Base-by-base conservation (phyloP, 2,888 invertebrate genomes). In the Resseliella maxima region DNA sequence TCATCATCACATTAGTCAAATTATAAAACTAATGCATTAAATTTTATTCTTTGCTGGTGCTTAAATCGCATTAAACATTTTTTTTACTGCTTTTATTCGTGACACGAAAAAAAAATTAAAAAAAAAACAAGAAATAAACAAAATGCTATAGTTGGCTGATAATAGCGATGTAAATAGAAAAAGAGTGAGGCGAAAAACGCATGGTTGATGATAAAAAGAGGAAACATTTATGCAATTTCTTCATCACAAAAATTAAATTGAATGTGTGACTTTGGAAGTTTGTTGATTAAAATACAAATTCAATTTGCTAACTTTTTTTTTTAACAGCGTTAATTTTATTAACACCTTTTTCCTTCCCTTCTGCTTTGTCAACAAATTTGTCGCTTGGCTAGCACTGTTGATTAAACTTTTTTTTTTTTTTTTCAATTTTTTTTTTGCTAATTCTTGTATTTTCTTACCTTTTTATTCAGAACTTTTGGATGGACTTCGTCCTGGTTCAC, bases 391-490 rank as follows among this genome's bases (percentile, higher is more conserved):
- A 18, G 2, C 18, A 50, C 59, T 12, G 27, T 24, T 59, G 31
- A 72, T 72, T 72, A 72, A 72, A 12, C 18, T 72, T 0, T 72
- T 35, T 31, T 12, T 72, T 6, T 72, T 72, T 27, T 72, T 72
- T 1, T 31, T n/a, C 15, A 15, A 59, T 59, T 64, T 64, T 64
- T 2, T n/a, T n/a, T n/a, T n/a, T n/a, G n/a, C n/a, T n/a, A n/a
- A n/a, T n/a, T n/a, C n/a, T n/a, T n/a, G n/a, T n/a, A n/a, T n/a
- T n/a, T n/a, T n/a, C n/a, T n/a, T n/a, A n/a, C n/a, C n/a, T n/a
- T n/a, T n/a, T n/a, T n/a, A n/a, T n/a, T n/a, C 38, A 96, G 96
- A 96, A 91, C 93, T 96, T 88, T 92, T 96, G 91, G 96, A 96
- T 90, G 96, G 94, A 89, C 92, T 97, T 89, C 94, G 96, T 90